Conservation (phyloP, 2,888 invertebrate species). For the Heteromurus nitidus region DNA sequence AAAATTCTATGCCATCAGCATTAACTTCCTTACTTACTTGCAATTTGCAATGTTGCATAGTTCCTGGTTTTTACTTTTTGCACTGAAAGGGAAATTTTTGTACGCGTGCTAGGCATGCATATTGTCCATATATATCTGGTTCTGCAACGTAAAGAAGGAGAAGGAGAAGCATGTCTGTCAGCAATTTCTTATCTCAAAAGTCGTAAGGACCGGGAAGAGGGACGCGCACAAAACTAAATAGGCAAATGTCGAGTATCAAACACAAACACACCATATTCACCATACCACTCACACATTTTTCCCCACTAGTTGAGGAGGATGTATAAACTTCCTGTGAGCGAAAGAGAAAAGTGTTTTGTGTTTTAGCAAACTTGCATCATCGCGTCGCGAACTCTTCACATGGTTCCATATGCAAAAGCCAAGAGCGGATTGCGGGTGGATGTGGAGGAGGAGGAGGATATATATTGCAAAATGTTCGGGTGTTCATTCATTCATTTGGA, state of each 20-base stretch:
- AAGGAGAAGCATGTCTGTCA: conserved; percentile 55
- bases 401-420: neutral
- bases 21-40: neutral
- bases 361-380: conserved; percentile 15
- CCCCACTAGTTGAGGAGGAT: conserved; percentile 16
- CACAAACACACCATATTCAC: neutral
- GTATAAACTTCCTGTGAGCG: conserved; percentile 41
- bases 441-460: neutral
- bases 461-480: neutral
- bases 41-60: conserved; percentile 60
- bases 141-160: conserved; percentile 42
- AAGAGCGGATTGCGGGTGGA: too few species aligned
- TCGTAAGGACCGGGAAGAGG: conserved; percentile 30
- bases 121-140: neutral
- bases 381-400: conserved; percentile 22
- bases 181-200: conserved; percentile 56
- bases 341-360: conserved; percentile 27
- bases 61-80: conserved; percentile 50
- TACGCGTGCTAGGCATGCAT: too few species aligned
- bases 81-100: neutral
- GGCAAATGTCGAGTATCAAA: neutral
- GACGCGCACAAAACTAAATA: too few species aligned
- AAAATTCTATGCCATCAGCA: conserved; percentile 38
- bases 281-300: neutral
- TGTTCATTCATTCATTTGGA: too few species aligned